A percentile compares a stretch with the other conserved stretches of the same genome.
Conservation (phyloP, 1,140 invertebrate genomes). For the Meteorus sp. region DNA sequence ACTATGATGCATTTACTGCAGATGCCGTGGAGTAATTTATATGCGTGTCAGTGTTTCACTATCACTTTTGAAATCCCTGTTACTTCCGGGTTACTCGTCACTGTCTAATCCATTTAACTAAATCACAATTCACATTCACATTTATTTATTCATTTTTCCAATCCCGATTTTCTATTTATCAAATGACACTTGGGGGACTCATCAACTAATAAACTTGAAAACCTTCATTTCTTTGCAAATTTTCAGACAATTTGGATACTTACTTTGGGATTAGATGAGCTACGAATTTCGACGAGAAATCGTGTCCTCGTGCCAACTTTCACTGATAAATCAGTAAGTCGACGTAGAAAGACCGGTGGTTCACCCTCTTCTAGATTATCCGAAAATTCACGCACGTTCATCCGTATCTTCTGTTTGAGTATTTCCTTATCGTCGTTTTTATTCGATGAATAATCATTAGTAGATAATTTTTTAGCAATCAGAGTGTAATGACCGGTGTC, state of each 20-base stretch:
- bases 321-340: conserved; percentile 77
- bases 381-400: conserved; percentile 45
- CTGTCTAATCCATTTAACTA: not conserved
- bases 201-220: no score
- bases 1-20: not conserved
- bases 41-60: conserved; percentile 4
- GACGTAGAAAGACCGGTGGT: conserved; percentile 75
- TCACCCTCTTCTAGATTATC: conserved; percentile 58
- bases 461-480: conserved; percentile 59
- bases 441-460: conserved; percentile 11
- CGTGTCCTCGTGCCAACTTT: conserved; percentile 83
- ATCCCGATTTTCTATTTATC: not conserved
- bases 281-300: conserved; percentile 80
- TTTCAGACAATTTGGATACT: no score
- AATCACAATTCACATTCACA: not conserved
- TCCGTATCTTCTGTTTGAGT: conserved; percentile 41
- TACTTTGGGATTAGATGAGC: conserved; percentile 77
- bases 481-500: conserved; percentile 63
- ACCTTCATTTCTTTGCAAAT: no score
- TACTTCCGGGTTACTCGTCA: conserved; percentile 32
- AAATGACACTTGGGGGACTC: not conserved
- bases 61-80: no score
- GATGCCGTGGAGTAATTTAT: conserved; percentile 11
- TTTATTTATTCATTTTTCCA: not conserved
- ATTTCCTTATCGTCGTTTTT: conserved; percentile 25